Evolutionary conservation across 2,113 vertebrate genomes (phyloP), one percentile per base, ranked within the genome.

Genomic region (Beaufortia kweichowensis): DNA sequence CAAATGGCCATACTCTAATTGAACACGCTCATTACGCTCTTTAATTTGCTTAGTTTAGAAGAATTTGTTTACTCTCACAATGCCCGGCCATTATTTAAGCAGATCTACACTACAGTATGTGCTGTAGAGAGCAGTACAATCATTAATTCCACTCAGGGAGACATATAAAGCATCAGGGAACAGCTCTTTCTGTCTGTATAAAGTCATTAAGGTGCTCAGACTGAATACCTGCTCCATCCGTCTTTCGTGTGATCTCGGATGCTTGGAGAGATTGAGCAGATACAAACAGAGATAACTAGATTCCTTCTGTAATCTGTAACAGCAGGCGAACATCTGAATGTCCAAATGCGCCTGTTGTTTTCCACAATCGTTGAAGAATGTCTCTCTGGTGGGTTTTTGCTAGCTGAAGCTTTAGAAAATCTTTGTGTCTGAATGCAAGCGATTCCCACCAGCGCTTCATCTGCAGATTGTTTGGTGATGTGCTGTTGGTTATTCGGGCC

Each of bases 141-240:
- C 48, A 75, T 83, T 66, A 67, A 76, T 81, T 69, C 50, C 46
- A 46, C 59, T 77, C n/a, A 29, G 70, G 59, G 23, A 46, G 66
- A 39, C 9, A 64, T 69, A 53, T 63, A n/a, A 79, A 41, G 65
- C 65, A 55, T 68, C 46, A 73, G 62, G 31, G 29, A 71, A 43
- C 17, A 19, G 39, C 29, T 79, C 55, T 43, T 43, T 62, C 48
- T 17, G 14, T 59, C 60, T 73, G 78, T 43, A 33, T 75, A 60
- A 39, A 84, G 71, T 79, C 76, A 80, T 85, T 76, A 80, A 55
- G 23, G 62, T 35, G 62, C 53, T 67, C 35, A 57, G 66, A 23
- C 28, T 8, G n/a, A 71, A 75, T 84, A 75, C 66, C 59, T 77
- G 35, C 60, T 77, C 50, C 68, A 81, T 84, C 74, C 63, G 53